A percentile compares a stretch with the other conserved stretches of the same genome.
These are phyloP conservation scores for Hyppa rectilinea DNA, from an alignment of 2,888 invertebrate genomes.

Conservation along the genomic window DNA sequence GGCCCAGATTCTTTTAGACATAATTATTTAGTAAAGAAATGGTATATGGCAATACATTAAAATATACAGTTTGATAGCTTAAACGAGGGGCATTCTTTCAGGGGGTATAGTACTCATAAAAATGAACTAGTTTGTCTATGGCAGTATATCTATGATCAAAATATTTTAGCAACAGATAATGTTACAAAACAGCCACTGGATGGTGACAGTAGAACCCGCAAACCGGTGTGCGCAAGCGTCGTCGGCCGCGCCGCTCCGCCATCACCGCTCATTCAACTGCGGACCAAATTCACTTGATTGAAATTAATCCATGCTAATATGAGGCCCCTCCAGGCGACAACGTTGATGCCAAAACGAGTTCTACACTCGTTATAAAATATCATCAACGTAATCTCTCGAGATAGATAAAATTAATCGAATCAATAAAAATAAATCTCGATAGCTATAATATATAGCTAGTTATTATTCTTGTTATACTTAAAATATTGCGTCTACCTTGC, in stretches of 20 bases:
- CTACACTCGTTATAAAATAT: slow-evolving; percentile 69
- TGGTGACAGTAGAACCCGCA: slow-evolving; percentile 41
- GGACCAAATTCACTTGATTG: slow-evolving; percentile 79
- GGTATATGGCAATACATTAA: not conserved
- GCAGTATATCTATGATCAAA: too few relatives aligned
- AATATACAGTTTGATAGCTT: too few relatives aligned
- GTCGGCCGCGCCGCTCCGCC: slow-evolving; percentile 57
- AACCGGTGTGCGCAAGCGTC: slow-evolving; percentile 54
- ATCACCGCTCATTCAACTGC: slow-evolving; percentile 70
- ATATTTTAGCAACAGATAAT: slow-evolving; percentile 6
- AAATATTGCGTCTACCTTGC: slow-evolving; percentile 23
- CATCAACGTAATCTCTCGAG: slow-evolving; percentile 62
- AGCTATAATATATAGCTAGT: slow-evolving; percentile 22
- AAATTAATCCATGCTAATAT: slow-evolving; percentile 84
- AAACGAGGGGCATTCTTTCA: too few relatives aligned
- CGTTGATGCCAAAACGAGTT: slow-evolving; percentile 74
- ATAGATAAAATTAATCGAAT: slow-evolving; percentile 54
- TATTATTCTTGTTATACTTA: slow-evolving; percentile 36
- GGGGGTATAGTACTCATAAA: too few relatives aligned
- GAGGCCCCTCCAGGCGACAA: slow-evolving; percentile 81
- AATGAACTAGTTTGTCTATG: too few relatives aligned
- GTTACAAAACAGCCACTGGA: slow-evolving; percentile 41
- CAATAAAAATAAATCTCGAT: slow-evolving; percentile 51
- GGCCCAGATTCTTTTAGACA: slow-evolving; percentile 2
- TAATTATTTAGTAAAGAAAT: not conserved